Evolutionary conservation across 2,113 vertebrate genomes (phyloP).

Genomic region (zebrafish (Danio rerio)): GRCz12tu NC_133177.1:42520501-42521000

Average conservation of each 20-base stretch:
- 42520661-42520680: neutral
- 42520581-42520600: neutral
- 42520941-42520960: neutral
- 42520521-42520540: neutral
- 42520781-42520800: neutral
- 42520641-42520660: slow-evolving; percentile 33
- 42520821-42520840: slow-evolving; percentile 4
- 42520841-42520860: neutral
- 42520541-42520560: slow-evolving; percentile 12
- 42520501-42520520: neutral
- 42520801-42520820: neutral
- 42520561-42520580: slow-evolving; percentile 9
- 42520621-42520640: neutral
- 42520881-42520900: neutral
- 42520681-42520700: slow-evolving; percentile 20
- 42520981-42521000: neutral
- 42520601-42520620: slow-evolving; percentile 6
- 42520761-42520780: neutral
- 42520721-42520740: slow-evolving; percentile 1
- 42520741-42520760: neutral
- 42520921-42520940: neutral
- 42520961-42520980: neutral
- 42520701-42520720: slow-evolving; percentile 27
- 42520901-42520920: neutral
- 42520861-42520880: neutral